These are phyloP conservation scores for Cinclus cinclus DNA, from an alignment of 2,113 vertebrate species.

Conservation along the genomic window DNA sequence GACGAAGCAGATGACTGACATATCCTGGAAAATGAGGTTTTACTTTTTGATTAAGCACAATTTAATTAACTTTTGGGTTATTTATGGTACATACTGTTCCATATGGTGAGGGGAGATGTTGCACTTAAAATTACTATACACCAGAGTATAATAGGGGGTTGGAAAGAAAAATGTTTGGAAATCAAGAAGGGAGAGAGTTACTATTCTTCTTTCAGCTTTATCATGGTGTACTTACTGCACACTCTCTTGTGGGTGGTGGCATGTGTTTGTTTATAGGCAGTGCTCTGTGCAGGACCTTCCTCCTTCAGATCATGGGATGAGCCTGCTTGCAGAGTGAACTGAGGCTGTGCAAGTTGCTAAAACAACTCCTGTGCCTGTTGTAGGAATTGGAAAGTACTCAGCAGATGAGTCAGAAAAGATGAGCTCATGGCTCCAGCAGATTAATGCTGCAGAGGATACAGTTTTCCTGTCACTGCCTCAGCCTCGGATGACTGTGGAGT, in stretches of 20 bases:
- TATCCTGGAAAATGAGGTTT: neutral
- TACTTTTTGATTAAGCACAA: neutral
- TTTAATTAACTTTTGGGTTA: neutral
- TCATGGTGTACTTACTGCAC: neutral
- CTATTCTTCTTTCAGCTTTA: neutral
- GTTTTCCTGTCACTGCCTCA: neutral
- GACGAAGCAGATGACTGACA: neutral
- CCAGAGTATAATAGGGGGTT: neutral
- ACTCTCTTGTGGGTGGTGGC: neutral
- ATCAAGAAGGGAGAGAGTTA: neutral
- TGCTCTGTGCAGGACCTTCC: neutral
- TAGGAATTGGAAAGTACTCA: neutral
- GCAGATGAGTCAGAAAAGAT: conserved; percentile 2
- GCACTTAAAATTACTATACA: neutral
- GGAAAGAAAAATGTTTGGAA: neutral
- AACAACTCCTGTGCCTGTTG: neutral
- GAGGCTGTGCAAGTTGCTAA: neutral
- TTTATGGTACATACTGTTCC: neutral
- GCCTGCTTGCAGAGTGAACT: neutral
- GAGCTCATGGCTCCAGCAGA: conserved; percentile 21
- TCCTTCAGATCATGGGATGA: neutral
- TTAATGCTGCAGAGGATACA: neutral
- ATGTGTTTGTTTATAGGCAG: neutral
- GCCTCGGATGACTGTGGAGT: neutral
- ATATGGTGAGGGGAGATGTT: neutral